These are phyloP conservation scores for Trissolcus japonicus DNA, from an alignment of 2,888 invertebrate species.

Conservation along the genomic window DNA sequence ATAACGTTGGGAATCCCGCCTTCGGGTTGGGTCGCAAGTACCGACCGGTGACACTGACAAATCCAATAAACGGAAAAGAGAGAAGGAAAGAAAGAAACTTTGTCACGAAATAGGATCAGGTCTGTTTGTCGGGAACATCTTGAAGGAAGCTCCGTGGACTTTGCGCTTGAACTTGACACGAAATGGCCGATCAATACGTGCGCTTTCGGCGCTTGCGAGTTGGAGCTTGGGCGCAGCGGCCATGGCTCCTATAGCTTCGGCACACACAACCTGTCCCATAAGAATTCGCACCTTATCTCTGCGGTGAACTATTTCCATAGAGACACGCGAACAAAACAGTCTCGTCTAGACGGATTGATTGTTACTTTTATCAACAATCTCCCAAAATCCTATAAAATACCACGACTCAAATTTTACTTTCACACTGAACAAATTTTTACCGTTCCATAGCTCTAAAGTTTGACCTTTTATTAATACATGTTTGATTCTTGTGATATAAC, in stretches of 20 bases:
- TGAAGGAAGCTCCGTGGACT: conserved; percentile 59
- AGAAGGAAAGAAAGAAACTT: neutral
- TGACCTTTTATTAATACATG: no score
- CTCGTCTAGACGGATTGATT: conserved; percentile 63
- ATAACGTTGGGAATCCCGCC: no score
- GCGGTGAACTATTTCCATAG: conserved; percentile 60
- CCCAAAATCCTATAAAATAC: no score
- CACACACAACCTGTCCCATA: conserved; percentile 18
- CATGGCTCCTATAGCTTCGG: conserved; percentile 31
- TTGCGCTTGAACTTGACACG: conserved; percentile 73
- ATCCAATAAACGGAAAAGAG: no score
- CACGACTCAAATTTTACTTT: no score
- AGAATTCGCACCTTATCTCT: conserved; percentile 26
- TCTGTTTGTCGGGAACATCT: conserved; percentile 15
- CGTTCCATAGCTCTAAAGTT: no score
- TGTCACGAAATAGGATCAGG: conserved; percentile 2
- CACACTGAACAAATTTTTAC: no score
- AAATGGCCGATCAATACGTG: conserved; percentile 73
- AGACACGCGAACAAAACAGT: conserved; percentile 42
- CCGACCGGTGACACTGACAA: no score
- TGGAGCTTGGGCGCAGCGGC: conserved; percentile 57
- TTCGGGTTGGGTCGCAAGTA: no score
- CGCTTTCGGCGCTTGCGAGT: conserved; percentile 70
- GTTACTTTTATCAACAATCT: neutral
- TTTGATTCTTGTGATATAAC: no score